These are phyloP conservation scores for Acronicta leporina DNA, from an alignment of 2,888 invertebrate species.

Conservation along the genomic window DNA sequence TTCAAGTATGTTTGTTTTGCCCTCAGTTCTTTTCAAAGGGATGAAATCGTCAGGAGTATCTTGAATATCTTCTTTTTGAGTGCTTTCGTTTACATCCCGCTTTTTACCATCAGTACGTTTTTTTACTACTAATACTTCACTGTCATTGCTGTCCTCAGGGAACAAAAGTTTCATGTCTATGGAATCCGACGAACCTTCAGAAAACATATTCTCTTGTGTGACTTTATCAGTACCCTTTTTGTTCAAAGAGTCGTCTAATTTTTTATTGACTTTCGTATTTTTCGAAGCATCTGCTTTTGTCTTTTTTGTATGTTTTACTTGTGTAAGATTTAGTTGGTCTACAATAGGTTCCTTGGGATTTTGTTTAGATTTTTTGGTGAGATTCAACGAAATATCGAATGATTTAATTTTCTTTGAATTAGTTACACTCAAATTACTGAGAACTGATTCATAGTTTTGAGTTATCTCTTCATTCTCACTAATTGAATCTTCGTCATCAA, in stretches of 20 bases:
- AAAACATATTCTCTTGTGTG: slow-evolving; percentile 33
- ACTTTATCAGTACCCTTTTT: slow-evolving; percentile 26
- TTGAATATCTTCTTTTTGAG: slow-evolving; percentile 35
- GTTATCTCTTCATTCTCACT: slow-evolving; percentile 78
- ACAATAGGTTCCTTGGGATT: slow-evolving; percentile 67
- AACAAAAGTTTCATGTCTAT: slow-evolving; percentile 79
- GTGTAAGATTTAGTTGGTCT: slow-evolving; percentile 79
- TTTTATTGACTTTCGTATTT: slow-evolving; percentile 24
- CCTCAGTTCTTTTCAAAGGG: slow-evolving; percentile 72
- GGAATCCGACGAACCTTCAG: slow-evolving; percentile 72
- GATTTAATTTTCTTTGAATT: slow-evolving; percentile 64
- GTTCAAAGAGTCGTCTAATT: slow-evolving; percentile 34
- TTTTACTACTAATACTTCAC: slow-evolving; percentile 46
- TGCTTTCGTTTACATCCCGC: slow-evolving; percentile 4
- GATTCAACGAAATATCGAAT: slow-evolving; percentile 72
- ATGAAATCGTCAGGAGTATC: slow-evolving; percentile 62
- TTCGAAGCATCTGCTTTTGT: slow-evolving; percentile 37
- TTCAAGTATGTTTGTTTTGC: slow-evolving; percentile 71
- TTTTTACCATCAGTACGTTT: slow-evolving; percentile 13
- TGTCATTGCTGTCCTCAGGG: slow-evolving; percentile 78
- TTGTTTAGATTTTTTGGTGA: slow-evolving; percentile 68
- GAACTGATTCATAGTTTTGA: slow-evolving; percentile 78
- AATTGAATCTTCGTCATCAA: slow-evolving; percentile 58
- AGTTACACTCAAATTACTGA: slow-evolving; percentile 70
- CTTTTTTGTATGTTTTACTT: slow-evolving; percentile 65